Evolutionary conservation across 1,140 invertebrate species (phyloP), one percentile per base, ranked within the genome.

Genomic region (Scaptomyza montana): DNA sequence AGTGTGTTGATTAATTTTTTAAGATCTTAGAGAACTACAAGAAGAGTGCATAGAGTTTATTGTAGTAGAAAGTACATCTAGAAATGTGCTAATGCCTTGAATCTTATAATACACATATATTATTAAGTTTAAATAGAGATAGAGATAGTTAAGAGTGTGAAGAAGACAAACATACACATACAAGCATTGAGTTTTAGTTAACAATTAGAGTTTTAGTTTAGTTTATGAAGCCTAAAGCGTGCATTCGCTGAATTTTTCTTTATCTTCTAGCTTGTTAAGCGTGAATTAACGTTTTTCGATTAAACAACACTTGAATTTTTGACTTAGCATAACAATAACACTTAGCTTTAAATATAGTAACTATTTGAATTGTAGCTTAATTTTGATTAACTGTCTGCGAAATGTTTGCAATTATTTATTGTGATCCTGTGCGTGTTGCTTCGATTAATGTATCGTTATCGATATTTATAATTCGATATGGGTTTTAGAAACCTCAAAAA

Each of bases 401-500:
- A 28, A 70, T 63, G 28, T 43, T 43, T 43, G 30, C 30, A 36
- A 36, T 1, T 36, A 70, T 30, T 82, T 85, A 85, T 64, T 82
- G 80, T 84, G 63, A 76, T 70, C 80, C 65, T 85, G 82, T 78
- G 80, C 80, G 78, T 76, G 16, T 79, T 72, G 79, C 73, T 82
- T 78, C 64, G 74, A 49, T 56, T 67, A 6, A 6, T 5, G 1
- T 69, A 46, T 65, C 28, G 64, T 55, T 63, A 36, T 73, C 21
- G 47, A 25, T 25, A 25, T 62, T 70, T 78, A 61, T 69, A 68
- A 64, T 41, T 59, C 41, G 10, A 5, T 41, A 46, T 60, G 10
- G 80, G 80, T 80, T 84, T 84, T 79, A 70, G 65, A 85, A 85
- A 85, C 80, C 80, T 53, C 77, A 74, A 84, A 36, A 82, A 80